Evolutionary conservation across 2,113 vertebrate species (phyloP).

Genomic region (Oophaga pumilio): DNA sequence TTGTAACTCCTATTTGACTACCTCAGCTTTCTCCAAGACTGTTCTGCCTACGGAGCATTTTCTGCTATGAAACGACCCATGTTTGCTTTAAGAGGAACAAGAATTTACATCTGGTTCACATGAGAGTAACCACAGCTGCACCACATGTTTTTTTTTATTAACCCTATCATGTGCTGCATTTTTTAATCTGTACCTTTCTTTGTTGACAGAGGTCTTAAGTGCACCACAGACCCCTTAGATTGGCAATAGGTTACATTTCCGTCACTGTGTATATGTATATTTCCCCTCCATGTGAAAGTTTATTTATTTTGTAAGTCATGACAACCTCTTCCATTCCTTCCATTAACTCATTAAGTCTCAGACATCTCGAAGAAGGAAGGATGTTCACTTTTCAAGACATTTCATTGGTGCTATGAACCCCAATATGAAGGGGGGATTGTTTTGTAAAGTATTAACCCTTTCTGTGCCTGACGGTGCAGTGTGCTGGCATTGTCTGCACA

Average conservation of each 20-base stretch:
- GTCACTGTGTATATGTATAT: conserved; percentile 1
- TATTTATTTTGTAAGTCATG: conserved; percentile 19
- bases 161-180: neutral
- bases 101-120: neutral
- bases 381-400: neutral
- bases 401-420: conserved; percentile 44
- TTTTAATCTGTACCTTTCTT: conserved; percentile 14
- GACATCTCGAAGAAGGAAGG: neutral
- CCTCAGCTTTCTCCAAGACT: conserved; percentile 21
- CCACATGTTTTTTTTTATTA: neutral
- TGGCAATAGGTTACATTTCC: conserved; percentile 3
- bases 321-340: neutral
- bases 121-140: conserved; percentile 14
- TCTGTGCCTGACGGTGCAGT: conserved; percentile 36
- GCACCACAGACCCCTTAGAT: neutral
- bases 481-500: conserved; percentile 43
- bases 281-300: neutral
- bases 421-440: neutral
- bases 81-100: conserved; percentile 5
- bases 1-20: conserved; percentile 15
- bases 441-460: conserved; percentile 30
- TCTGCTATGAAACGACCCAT: neutral
- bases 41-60: neutral
- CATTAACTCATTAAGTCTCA: neutral
- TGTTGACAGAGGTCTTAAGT: neutral